These are phyloP conservation scores for Oasisia sp. DNA, from an alignment of 2,888 invertebrate species.

Conservation along the genomic window DNA sequence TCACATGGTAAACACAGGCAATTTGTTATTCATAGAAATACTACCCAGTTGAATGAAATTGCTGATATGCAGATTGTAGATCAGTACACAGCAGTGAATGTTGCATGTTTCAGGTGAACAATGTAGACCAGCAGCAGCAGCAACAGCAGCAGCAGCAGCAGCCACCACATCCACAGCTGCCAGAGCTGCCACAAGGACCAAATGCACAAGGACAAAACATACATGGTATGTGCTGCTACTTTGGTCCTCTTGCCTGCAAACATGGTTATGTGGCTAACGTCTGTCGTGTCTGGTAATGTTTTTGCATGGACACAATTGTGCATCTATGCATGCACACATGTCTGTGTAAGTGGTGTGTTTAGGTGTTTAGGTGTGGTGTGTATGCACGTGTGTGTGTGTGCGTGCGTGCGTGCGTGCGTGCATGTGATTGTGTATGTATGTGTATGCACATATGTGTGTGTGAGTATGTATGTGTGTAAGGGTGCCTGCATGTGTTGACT, in stretches of 20 bases:
- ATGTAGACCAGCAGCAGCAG: neutral
- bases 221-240: neutral
- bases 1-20: too few relatives aligned
- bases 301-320: too few relatives aligned
- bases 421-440: too few relatives aligned
- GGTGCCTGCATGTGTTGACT: too few relatives aligned
- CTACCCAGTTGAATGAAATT: too few relatives aligned
- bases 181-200: neutral
- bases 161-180: neutral
- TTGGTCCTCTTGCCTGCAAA: neutral
- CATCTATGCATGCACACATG: too few relatives aligned
- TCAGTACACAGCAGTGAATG: neutral
- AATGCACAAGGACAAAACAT: neutral
- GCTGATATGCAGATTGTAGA: too few relatives aligned
- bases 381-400: neutral
- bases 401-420: too few relatives aligned
- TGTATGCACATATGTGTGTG: too few relatives aligned
- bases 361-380: neutral
- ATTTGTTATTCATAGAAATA: too few relatives aligned
- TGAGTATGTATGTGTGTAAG: neutral
- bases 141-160: neutral
- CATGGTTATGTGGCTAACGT: neutral
- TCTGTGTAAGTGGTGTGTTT: neutral
- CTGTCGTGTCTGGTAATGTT: too few relatives aligned
- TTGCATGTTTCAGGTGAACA: neutral